These are phyloP conservation scores for Protosalanx chinensis DNA, from an alignment of 2,797 vertebrate species.

Conservation along the genomic window DNA sequence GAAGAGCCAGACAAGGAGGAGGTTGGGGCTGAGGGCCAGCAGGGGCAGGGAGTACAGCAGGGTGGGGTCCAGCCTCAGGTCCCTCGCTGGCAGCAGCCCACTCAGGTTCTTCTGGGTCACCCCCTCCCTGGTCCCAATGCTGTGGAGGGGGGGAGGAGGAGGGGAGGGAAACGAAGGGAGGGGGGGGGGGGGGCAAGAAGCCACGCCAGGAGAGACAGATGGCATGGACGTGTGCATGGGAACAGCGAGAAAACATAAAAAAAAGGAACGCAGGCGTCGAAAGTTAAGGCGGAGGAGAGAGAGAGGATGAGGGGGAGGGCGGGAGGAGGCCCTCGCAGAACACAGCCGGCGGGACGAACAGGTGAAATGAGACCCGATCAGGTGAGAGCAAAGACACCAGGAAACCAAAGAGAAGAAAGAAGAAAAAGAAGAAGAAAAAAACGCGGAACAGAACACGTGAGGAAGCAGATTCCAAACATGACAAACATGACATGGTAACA, in stretches of 20 bases:
- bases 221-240: conserved; percentile 32
- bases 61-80: conserved; percentile 94
- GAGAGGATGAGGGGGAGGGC: not conserved
- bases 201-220: conserved; percentile 34
- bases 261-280: conserved; percentile 21
- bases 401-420: conserved; percentile 59
- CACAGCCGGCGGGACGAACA: not conserved
- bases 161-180: conserved; percentile 15
- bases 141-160: conserved; percentile 74
- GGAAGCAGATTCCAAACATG: conserved; percentile 8
- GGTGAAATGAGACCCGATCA: conserved; percentile 10
- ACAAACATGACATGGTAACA: conserved; percentile 6
- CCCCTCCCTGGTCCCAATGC: conserved; percentile 98
- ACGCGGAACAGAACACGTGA: conserved; percentile 15
- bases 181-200: conserved; percentile 51
- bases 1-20: conserved; percentile 97
- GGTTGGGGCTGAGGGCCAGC: conserved; percentile 95
- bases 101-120: conserved; percentile 99
- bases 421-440: conserved; percentile 40
- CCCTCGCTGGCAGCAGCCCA: conserved; percentile 94
- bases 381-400: conserved; percentile 22
- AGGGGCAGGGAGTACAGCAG: conserved; percentile 97
- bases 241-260: not conserved
- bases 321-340: not conserved
- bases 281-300: no score